Evolutionary conservation across 2,888 invertebrate genomes (phyloP), one percentile per base, ranked within the genome.

Genomic region (Amorpha juglandis): DNA sequence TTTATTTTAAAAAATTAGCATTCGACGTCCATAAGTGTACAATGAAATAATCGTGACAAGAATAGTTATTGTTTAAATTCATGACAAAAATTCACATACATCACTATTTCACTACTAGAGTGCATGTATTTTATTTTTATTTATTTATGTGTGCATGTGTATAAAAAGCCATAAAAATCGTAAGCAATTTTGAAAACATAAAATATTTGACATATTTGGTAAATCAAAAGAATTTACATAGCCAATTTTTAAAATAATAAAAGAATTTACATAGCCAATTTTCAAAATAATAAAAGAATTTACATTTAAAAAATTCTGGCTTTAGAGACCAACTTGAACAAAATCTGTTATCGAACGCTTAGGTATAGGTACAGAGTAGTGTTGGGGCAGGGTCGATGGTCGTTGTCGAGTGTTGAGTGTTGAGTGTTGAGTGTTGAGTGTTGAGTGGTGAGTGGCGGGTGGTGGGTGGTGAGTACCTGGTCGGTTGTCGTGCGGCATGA

Each of bases 401-500:
- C 38, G 38, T 35, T 3, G 6, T 3, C 7, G 14, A 16, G 4
- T 1, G 6, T 21, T 9, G 2, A 19, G 19, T 51, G 51, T 19
- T 7, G 21, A 19, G 51, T 21, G 51, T 12, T 4, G 19, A 19
- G 42, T 58, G 8, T 58, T 12, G 58, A 58, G 58, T 42, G 19
- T 19, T 16, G 19, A 4, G 9, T 16, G 19, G 6, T 47, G 0
- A 51, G 12, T 51, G 19, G 27, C 27, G 27, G 27, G 27, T 27
- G 27, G 68, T 74, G 72, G 67, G 76, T 90, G 90, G 67, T 74
- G 73, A 69, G 76, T 91, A 90, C 91, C 91, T 91, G 91, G 77
- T 58, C 73, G 64, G 72, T 75, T 78, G 83, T 81, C 69, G 84
- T 79, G 88, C 80, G 84, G 84, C 82, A 80, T 71, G 80, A 76